A percentile compares a stretch with the other conserved stretches of the same genome.
Conservation (phyloP, 2,888 invertebrate genomes). For the Trichopria drosophilae region DNA sequence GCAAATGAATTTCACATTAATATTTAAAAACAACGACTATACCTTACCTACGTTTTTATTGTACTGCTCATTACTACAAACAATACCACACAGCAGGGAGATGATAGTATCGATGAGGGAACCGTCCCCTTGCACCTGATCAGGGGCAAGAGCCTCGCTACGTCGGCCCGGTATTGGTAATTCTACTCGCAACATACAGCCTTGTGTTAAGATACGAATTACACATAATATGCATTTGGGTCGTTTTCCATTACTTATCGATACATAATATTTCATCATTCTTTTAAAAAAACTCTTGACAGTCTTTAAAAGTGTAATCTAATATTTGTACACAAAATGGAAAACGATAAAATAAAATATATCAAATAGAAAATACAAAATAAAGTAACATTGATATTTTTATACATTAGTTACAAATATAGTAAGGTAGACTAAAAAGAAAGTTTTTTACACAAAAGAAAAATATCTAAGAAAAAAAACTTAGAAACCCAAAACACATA, state of each 20-base stretch:
- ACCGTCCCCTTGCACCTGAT: slow-evolving; percentile 50
- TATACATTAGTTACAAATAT: too few species aligned
- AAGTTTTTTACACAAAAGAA: too few species aligned
- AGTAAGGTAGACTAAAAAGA: too few species aligned
- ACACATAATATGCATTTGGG: slow-evolving; percentile 48
- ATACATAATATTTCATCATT: too few species aligned
- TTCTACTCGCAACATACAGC: slow-evolving; percentile 52
- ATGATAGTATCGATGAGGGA: slow-evolving; percentile 55
- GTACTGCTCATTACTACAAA: slow-evolving; percentile 55
- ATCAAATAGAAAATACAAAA: background rate
- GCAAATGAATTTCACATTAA: too few species aligned
- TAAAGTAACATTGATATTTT: too few species aligned
- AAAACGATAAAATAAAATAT: background rate
- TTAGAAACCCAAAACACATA: too few species aligned
- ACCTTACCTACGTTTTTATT: slow-evolving; percentile 53
- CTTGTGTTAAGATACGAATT: slow-evolving; percentile 51
- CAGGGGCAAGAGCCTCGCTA: slow-evolving; percentile 51
- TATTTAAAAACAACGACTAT: slow-evolving; percentile 35
- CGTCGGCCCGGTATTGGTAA: slow-evolving; percentile 49
- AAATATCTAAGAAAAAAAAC: too few species aligned
- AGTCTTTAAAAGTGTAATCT: slow-evolving; percentile 11
- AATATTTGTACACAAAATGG: background rate
- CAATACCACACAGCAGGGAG: slow-evolving; percentile 57
- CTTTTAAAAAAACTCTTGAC: too few species aligned
- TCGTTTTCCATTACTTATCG: too few species aligned